phyloP scores from a whole-genome alignment of 2,797 vertebrate species.

The Myioborus miniatus region DNA sequence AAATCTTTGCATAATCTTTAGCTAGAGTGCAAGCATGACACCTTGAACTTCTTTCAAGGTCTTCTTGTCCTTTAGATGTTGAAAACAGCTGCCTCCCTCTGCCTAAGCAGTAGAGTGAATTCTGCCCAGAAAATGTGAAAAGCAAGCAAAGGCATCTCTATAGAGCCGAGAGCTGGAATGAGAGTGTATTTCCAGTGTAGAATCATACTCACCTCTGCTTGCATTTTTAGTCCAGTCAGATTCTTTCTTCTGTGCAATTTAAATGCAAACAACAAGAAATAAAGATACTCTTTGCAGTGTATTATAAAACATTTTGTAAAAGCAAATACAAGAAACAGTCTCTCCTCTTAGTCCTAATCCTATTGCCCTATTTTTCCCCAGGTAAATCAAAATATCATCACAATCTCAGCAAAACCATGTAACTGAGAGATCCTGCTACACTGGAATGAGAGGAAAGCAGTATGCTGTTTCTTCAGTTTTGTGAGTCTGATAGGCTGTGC shows the following conservation, averaged over 20 bases:
- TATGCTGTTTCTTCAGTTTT: background rate
- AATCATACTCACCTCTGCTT: background rate
- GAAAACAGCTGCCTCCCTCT: background rate
- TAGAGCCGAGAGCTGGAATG: background rate
- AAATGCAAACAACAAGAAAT: background rate
- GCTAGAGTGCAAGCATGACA: background rate
- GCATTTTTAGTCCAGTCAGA: background rate
- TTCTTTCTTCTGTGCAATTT: background rate
- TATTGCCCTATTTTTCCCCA: background rate
- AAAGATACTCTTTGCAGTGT: background rate
- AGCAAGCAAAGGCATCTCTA: background rate
- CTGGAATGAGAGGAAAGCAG: background rate
- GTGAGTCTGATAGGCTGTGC: background rate
- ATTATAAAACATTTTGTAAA: background rate
- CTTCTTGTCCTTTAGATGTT: background rate
- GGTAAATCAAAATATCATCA: background rate
- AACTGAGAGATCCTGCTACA: background rate
- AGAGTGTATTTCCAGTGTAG: background rate
- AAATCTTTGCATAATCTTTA: constrained; percentile 1
- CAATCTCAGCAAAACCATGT: background rate
- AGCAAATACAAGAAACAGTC: background rate
- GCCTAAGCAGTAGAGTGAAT: background rate
- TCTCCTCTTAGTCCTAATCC: background rate
- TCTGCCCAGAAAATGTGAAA: background rate
- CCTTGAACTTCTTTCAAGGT: background rate